phyloP scores from a whole-genome alignment of 2,113 vertebrate species.

The Cyanocitta stelleri region DNA sequence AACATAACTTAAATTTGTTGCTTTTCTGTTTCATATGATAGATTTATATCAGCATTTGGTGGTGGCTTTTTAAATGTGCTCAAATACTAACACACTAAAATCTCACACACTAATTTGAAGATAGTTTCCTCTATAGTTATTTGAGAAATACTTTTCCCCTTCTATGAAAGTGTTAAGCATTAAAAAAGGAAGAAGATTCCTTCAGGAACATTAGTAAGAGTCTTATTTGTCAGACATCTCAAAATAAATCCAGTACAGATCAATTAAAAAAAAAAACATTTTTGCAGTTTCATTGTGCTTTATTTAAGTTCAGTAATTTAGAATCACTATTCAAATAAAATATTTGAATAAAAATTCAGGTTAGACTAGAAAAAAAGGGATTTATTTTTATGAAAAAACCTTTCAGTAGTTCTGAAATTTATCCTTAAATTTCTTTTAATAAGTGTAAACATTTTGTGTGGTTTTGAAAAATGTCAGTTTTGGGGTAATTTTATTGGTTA shows the following conservation, averaged over 20 bases:
- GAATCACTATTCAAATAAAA: background rate
- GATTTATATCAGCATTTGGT: background rate
- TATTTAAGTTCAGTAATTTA: background rate
- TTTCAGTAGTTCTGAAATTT: background rate
- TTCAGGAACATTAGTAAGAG: background rate
- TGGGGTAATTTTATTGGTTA: background rate
- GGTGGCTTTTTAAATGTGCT: background rate
- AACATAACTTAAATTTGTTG: background rate
- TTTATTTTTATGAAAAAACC: background rate
- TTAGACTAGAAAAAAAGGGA: background rate
- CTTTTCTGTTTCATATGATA: background rate
- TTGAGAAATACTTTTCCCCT: background rate
- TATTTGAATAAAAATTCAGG: background rate
- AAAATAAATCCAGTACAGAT: background rate
- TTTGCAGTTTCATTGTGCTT: background rate
- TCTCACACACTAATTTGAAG: background rate
- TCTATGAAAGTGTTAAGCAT: background rate
- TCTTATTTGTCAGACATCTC: background rate
- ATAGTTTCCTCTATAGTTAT: background rate
- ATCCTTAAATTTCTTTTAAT: background rate
- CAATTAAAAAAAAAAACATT: background rate
- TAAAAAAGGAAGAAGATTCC: background rate
- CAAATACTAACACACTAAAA: background rate
- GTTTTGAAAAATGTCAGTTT: background rate
- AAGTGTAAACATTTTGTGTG: no score